A percentile compares a stretch with the other conserved stretches of the same genome.
phyloP scores from a whole-genome alignment of 2,888 invertebrate genomes.

The Mimumesa dahlbomi region DNA sequence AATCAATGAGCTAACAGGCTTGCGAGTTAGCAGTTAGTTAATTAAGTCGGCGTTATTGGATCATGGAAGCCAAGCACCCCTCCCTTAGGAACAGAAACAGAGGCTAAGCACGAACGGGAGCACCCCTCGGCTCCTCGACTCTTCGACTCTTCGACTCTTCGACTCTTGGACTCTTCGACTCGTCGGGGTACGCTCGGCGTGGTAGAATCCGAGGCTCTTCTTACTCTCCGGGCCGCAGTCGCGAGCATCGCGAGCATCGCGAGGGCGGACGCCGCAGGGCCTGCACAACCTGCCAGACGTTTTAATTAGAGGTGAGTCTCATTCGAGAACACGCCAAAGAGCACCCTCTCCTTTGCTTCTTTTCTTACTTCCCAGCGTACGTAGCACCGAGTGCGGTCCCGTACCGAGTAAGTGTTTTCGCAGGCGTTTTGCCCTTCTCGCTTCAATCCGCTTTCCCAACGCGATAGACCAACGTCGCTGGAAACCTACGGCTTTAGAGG shows the following conservation, averaged over 20 bases:
- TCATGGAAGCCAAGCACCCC: slow-evolving; percentile 77
- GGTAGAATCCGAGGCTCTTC: slow-evolving; percentile 50
- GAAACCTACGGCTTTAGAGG: no score
- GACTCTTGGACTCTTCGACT: no score
- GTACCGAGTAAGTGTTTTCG: slow-evolving; percentile 62
- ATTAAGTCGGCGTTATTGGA: slow-evolving; percentile 80
- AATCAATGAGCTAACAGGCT: slow-evolving; percentile 80
- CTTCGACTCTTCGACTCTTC: no score
- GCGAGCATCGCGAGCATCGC: slow-evolving; percentile 64
- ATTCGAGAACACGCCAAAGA: slow-evolving; percentile 59
- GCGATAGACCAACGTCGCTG: no score
- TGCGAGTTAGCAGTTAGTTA: slow-evolving; percentile 79
- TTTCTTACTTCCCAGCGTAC: no score
- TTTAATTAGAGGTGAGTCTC: slow-evolving; percentile 79
- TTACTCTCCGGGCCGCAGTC: slow-evolving; percentile 55
- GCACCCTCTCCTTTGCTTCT: slow-evolving; percentile 44
- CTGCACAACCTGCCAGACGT: slow-evolving; percentile 75
- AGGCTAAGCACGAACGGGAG: slow-evolving; percentile 63
- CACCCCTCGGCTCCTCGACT: no score
- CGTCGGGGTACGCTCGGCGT: slow-evolving; percentile 50
- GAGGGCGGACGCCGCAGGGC: slow-evolving; percentile 75
- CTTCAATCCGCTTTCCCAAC: no score
- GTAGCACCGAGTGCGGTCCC: no score
- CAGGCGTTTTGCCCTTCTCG: no score
- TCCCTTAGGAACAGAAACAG: slow-evolving; percentile 55